These are phyloP conservation scores for Synergus itoensis DNA, from an alignment of 2,888 invertebrate genomes.

Conservation along the genomic window DNA sequence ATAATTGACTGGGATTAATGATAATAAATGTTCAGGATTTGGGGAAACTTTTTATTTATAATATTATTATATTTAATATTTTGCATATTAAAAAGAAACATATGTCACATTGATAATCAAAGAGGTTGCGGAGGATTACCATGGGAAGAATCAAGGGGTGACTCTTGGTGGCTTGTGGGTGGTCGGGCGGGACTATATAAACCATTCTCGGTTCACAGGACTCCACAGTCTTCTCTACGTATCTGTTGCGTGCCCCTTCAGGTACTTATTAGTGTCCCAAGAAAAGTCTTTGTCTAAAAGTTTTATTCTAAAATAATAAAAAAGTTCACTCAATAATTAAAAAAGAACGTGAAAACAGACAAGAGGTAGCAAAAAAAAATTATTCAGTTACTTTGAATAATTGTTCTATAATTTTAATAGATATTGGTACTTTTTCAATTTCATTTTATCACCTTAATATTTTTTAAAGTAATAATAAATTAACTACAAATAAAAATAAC, in stretches of 20 bases:
- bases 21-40: not conserved
- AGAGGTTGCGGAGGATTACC: slow-evolving; percentile 7
- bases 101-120: not conserved
- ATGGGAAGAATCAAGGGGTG: slow-evolving; percentile 23
- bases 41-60: too few species aligned
- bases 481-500: not conserved
- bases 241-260: slow-evolving; percentile 46
- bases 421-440: not conserved
- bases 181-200: slow-evolving; percentile 69
- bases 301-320: not conserved
- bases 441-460: not conserved
- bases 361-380: not conserved
- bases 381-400: not conserved
- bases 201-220: slow-evolving; percentile 63
- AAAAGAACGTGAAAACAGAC: not conserved
- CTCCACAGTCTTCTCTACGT: slow-evolving; percentile 64
- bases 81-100: not conserved
- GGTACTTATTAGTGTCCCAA: slow-evolving; percentile 39
- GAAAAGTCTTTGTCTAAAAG: not conserved
- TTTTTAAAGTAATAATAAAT: too few species aligned
- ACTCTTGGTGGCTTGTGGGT: slow-evolving; percentile 60
- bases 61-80: too few species aligned
- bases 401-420: slow-evolving; percentile 3
- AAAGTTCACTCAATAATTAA: not conserved
- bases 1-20: not conserved